Evolutionary conservation across 1,140 invertebrate genomes (phyloP).

Genomic region (Coenobita brevimanus): DNA sequence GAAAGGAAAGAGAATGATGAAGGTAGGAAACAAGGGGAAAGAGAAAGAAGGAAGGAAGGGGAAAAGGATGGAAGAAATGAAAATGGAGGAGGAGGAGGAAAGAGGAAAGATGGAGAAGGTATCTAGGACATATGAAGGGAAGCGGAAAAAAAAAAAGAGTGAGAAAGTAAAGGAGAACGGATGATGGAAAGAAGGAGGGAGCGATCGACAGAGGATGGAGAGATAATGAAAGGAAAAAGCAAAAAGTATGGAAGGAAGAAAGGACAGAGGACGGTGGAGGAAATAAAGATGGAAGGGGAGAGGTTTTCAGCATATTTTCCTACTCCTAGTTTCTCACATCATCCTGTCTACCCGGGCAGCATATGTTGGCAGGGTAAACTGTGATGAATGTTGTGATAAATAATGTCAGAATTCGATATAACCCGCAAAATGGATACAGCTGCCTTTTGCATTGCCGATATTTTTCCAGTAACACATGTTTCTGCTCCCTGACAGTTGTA

Average conservation of each 20-base stretch:
- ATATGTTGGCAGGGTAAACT: too few relatives aligned
- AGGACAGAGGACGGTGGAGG: background rate
- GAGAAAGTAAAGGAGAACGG: background rate
- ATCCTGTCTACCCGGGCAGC: too few relatives aligned
- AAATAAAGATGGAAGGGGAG: background rate
- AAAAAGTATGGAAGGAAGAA: background rate
- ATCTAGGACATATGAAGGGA: background rate
- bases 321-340: too few relatives aligned
- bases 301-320: too few relatives aligned
- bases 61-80: background rate
- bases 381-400: too few relatives aligned
- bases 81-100: background rate
- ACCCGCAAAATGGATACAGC: too few relatives aligned
- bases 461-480: too few relatives aligned
- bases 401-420: too few relatives aligned
- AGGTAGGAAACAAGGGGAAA: background rate
- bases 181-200: too few relatives aligned
- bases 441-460: too few relatives aligned
- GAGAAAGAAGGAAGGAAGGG: background rate
- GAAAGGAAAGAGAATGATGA: background rate
- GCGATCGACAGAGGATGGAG: too few relatives aligned
- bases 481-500: too few relatives aligned
- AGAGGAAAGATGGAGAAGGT: background rate
- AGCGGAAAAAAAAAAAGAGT: background rate
- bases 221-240: background rate